Evolutionary conservation across 2,113 vertebrate genomes (phyloP).

Genomic region (Panurus biarmicus): DNA sequence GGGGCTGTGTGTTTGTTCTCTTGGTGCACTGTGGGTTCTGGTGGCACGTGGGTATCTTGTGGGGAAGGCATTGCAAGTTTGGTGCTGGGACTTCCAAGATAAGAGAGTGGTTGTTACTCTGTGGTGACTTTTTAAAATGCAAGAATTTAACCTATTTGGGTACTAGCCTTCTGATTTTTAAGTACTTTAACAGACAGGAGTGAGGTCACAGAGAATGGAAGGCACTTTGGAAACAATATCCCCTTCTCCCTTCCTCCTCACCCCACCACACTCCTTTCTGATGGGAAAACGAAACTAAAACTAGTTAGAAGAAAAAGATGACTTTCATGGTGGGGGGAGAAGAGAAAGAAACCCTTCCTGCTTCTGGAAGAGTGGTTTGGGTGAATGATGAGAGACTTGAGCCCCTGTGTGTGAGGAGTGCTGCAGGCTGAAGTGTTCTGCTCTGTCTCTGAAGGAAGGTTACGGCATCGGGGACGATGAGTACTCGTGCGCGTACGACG

Average conservation of each 20-base stretch:
- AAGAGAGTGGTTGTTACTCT: background rate
- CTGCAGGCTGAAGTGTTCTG: background rate
- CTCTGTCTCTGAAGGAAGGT: slow-evolving; percentile 80
- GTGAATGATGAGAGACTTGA: background rate
- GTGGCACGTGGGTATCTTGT: background rate
- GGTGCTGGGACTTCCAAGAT: background rate
- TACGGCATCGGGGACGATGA: slow-evolving; percentile 98
- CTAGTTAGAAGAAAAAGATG: background rate
- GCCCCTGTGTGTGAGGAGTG: background rate
- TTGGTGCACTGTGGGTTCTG: background rate
- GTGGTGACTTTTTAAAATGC: background rate
- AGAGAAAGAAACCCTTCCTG: background rate
- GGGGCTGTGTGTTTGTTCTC: background rate
- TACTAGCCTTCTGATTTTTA: background rate
- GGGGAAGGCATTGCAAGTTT: background rate
- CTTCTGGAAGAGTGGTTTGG: background rate
- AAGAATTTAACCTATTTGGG: background rate
- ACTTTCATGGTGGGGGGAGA: fast-evolving
- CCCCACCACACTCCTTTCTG: background rate
- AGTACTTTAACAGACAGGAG: background rate
- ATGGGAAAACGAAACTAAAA: background rate
- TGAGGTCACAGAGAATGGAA: background rate
- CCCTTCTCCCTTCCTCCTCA: background rate
- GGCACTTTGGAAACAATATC: background rate
- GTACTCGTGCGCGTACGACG: slow-evolving; percentile 96